Evolutionary conservation across 2,797 vertebrate genomes (phyloP).

Genomic region (Acropternis orthonyx): DNA sequence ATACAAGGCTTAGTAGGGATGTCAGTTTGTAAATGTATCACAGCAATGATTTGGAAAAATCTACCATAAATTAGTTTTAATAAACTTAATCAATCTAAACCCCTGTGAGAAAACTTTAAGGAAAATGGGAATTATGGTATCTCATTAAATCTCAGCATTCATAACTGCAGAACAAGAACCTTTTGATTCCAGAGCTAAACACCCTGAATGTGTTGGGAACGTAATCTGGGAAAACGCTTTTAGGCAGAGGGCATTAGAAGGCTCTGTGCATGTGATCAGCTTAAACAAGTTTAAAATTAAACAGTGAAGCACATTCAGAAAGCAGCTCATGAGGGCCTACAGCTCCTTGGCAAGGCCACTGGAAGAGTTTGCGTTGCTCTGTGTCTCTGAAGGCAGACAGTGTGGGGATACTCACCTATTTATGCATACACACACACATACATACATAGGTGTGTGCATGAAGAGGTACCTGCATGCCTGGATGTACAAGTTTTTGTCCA

Average conservation of each 20-base stretch:
- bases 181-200: slow-evolving; percentile 49
- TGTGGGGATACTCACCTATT: neutral
- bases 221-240: slow-evolving; percentile 52
- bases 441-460: neutral
- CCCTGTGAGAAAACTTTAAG: neutral
- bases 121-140: slow-evolving; percentile 7
- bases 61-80: neutral
- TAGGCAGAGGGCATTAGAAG: slow-evolving; percentile 25
- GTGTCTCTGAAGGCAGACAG: neutral
- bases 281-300: slow-evolving; percentile 23
- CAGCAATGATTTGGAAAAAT: slow-evolving; percentile 1
- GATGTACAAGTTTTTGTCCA: neutral
- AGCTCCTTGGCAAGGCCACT: neutral
- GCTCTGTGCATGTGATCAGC: slow-evolving; percentile 31
- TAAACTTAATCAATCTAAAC: slow-evolving; percentile 23
- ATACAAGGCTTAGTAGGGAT: neutral
- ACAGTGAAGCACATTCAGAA: slow-evolving; percentile 2
- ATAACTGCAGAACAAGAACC: slow-evolving; percentile 30
- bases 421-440: accelerated
- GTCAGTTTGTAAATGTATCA: neutral
- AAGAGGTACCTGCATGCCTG: neutral
- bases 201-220: neutral
- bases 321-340: neutral
- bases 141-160: slow-evolving; percentile 30
- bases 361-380: neutral